phyloP scores from a whole-genome alignment of 2,113 vertebrate genomes.

The Struthidea cinerea region DNA sequence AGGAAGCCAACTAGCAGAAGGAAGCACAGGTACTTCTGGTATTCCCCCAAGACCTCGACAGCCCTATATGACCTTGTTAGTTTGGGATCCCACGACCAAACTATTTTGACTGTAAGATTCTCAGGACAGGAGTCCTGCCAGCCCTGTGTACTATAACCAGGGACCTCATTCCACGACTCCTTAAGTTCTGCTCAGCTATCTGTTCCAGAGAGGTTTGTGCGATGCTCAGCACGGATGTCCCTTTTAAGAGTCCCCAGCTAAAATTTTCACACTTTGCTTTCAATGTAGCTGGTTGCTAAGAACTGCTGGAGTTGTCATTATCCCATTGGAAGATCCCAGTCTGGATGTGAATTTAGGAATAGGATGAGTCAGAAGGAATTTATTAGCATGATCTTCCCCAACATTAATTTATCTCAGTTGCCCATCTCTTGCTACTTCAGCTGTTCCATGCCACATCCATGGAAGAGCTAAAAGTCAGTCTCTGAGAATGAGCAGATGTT shows the following conservation, averaged over 20 bases:
- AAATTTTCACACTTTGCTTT: background rate
- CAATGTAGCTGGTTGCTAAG: background rate
- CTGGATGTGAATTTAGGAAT: background rate
- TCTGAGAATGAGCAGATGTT: background rate
- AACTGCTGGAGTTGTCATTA: background rate
- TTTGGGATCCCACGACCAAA: background rate
- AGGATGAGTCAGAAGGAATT: background rate
- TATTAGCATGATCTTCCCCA: background rate
- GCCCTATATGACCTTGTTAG: background rate
- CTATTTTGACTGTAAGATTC: background rate
- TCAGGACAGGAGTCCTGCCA: background rate
- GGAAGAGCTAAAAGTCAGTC: background rate
- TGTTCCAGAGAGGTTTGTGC: background rate
- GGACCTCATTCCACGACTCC: background rate
- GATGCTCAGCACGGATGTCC: background rate
- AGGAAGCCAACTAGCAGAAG: background rate
- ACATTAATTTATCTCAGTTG: background rate
- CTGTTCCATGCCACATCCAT: background rate
- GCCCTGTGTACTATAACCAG: background rate
- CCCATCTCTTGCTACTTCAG: background rate
- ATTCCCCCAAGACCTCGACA: background rate
- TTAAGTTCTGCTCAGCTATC: background rate
- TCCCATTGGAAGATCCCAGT: background rate
- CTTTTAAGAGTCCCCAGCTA: background rate
- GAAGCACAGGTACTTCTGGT: background rate